A percentile compares a stretch with the other conserved stretches of the same genome.
Evolutionary conservation across 2,113 vertebrate species (phyloP).

Genomic region (Toxotes jaculatrix): DNA sequence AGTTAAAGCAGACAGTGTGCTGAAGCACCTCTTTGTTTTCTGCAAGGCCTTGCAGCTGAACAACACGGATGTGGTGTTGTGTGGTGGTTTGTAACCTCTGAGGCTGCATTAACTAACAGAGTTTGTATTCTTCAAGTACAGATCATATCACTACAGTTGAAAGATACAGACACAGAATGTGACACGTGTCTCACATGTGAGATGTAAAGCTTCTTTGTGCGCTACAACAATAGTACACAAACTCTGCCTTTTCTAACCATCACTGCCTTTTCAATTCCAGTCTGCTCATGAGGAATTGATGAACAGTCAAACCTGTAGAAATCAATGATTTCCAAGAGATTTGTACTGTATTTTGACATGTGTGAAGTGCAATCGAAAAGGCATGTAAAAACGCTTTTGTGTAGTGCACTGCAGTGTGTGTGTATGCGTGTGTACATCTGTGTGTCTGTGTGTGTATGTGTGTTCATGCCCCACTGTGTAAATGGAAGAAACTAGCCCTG

Average conservation of each 20-base stretch:
- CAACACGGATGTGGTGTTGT: constrained; percentile 82
- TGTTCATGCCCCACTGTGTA: constrained; percentile 69
- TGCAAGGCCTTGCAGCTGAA: constrained; percentile 74
- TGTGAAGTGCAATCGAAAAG: constrained; percentile 72
- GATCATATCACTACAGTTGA: constrained; percentile 59
- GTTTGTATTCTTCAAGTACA: constrained; percentile 56
- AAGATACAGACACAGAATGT: constrained; percentile 49
- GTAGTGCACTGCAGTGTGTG: constrained; percentile 43
- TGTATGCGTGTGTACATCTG: constrained; percentile 24
- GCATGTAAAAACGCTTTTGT: constrained; percentile 64
- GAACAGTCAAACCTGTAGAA: constrained; percentile 72
- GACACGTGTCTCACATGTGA: constrained; percentile 42
- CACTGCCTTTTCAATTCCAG: constrained; percentile 61
- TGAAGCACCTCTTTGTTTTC: constrained; percentile 73
- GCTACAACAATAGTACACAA: constrained; percentile 22
- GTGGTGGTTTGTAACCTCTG: constrained; percentile 75
- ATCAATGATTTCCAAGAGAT: constrained; percentile 77
- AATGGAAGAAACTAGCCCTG: constrained; percentile 70
- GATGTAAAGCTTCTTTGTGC: constrained; percentile 39
- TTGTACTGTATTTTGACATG: constrained; percentile 69
- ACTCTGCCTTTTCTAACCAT: constrained; percentile 17
- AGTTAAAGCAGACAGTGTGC: constrained; percentile 53
- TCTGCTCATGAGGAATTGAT: constrained; percentile 76
- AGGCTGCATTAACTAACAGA: constrained; percentile 67
- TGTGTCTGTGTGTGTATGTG: constrained; percentile 39